Conservation (phyloP, 1,140 invertebrate species). For the Branchinecta lynchi region DNA sequence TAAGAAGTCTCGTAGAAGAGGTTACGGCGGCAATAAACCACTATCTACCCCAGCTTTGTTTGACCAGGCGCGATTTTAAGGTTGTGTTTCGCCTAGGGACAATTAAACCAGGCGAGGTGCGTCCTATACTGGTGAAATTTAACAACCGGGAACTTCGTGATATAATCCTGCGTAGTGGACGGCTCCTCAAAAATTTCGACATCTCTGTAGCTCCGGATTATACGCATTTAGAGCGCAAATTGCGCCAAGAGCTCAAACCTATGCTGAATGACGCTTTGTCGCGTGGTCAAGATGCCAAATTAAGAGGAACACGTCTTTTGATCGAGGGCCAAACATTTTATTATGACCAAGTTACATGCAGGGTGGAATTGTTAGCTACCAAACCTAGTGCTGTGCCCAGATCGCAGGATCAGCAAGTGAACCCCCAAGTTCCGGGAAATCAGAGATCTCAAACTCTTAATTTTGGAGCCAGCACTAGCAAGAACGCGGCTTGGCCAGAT, state of each 20-base stretch:
- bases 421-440: conserved; percentile 8
- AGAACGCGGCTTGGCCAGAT: neutral
- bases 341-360: too few species aligned
- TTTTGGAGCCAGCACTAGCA: conserved; percentile 8
- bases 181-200: too few species aligned
- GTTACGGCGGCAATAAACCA: too few species aligned
- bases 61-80: conserved; percentile 8
- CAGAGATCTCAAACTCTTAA: neutral
- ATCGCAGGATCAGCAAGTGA: too few species aligned
- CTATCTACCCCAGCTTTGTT: too few species aligned
- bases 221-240: conserved; percentile 5
- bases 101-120: neutral
- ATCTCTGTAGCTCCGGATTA: conserved; percentile 9
- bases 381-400: too few species aligned
- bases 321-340: too few species aligned
- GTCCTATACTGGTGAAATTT: conserved; percentile 9
- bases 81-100: neutral
- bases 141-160: neutral
- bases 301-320: too few species aligned
- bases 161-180: conserved; percentile 9
- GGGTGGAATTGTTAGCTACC: too few species aligned
- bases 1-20: too few species aligned
- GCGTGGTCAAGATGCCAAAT: too few species aligned
- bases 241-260: conserved; percentile 4
- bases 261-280: conserved; percentile 1